These are phyloP conservation scores for Thera britannica DNA, from an alignment of 2,888 invertebrate species.

Conservation along the genomic window DNA sequence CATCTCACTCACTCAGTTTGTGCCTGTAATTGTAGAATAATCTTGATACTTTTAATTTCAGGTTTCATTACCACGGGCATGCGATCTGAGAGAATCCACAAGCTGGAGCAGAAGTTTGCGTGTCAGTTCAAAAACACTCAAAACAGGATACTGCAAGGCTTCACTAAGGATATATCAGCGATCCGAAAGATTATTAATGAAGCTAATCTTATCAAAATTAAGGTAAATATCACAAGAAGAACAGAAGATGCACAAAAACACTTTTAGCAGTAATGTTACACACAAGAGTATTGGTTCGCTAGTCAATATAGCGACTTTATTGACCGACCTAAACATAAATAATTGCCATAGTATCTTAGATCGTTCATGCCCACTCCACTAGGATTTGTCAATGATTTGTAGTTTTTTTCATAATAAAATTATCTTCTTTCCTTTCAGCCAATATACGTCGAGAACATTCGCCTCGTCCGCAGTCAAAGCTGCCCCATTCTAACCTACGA, in stretches of 20 bases:
- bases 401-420: too few species aligned
- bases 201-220: constrained; percentile 92
- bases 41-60: not conserved
- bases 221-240: constrained; percentile 75
- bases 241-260: too few species aligned
- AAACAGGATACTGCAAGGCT: constrained; percentile 90
- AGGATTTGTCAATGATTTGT: too few species aligned
- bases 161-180: constrained; percentile 90
- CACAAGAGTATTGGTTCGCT: too few species aligned
- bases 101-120: constrained; percentile 91
- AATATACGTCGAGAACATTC: constrained; percentile 88
- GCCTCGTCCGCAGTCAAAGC: constrained; percentile 85
- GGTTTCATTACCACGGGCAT: constrained; percentile 92
- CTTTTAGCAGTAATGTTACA: too few species aligned
- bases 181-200: constrained; percentile 91
- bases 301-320: too few species aligned
- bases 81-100: constrained; percentile 89
- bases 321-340: too few species aligned
- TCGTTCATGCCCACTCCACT: too few species aligned
- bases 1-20: too few species aligned
- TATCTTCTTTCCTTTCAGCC: constrained; percentile 78
- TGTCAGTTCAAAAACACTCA: constrained; percentile 91
- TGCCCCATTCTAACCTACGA: constrained; percentile 90
- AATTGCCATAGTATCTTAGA: too few species aligned
- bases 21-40: not conserved